Base-by-base conservation (phyloP, 1,140 invertebrate species). In the Bombus terrestris region DNA sequence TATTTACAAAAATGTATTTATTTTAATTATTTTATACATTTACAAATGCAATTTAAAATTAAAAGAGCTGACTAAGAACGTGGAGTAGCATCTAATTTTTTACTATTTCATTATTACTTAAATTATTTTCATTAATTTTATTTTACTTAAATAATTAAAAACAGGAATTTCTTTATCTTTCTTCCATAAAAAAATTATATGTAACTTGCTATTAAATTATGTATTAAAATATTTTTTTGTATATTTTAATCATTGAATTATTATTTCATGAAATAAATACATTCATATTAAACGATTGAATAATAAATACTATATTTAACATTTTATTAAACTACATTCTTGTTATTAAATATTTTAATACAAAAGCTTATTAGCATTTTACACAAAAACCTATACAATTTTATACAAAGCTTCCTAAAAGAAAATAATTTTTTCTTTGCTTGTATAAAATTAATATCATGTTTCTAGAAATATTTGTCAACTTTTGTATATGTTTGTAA, bases 1-100 rank as follows among this genome's bases (percentile, higher is more conserved):
- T 83, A 57, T 57, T 81, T 22, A 32, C 9, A 28, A 32, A 71
- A 32, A 18, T 71, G 9, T 59, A 64, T 64, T 80, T 43, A 73
- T 74, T 39, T 9, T 47, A 37, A 10, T 32, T 79, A 69, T 71
- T 39, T 79, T 73, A 80, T n/a, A 35, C 8, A n/a, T n/a, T 74
- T 57, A 9, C 32, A 41, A 15, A 28, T 72, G n/a, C 41, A 72
- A 72, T 72, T 8, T 41, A 13, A 41, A 41, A 72, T 72, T 28
- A 71, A 2, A 71, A 71, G 59, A 62, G 12, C 28, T 8, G 18
- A 53, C 5, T 53, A 53, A 22, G 5, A 22, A 53, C 6, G 22
- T 53, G 1, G 6, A 8, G 18, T 6, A 53, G 22, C 18, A 22
- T 53, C 5, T 53, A 53, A 22, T 53, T 53, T 22, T 53, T 22